Base-by-base conservation (phyloP, 2,888 invertebrate species). In the Monochamus alternatus region DNA sequence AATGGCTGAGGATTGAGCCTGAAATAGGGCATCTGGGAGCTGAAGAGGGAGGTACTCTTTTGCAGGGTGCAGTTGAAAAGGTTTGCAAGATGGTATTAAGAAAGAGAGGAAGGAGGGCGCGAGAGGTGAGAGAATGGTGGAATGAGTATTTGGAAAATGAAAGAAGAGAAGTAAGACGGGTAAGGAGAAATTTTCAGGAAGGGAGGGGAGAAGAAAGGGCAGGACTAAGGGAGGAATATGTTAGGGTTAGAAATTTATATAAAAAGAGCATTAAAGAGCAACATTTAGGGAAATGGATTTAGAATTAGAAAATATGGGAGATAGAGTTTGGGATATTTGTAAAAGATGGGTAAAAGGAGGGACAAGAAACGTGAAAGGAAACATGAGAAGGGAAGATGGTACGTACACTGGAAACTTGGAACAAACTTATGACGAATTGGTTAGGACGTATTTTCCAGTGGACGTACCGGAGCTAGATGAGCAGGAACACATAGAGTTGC, bases 381-480 rank as follows among this genome's bases (percentile, higher is more conserved):
- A 44, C 7, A 32, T 77, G 55, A 52, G n/a, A 14, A 77, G 38
- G 14, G 52, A 14, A 9, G 74, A 75, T 5, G 78, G 81, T 14
- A 68, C 7, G 0, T 77, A 66, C 43, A 76, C 77, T 3, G 62
- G 52, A 10, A 63, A 55, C 44, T n/a, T 67, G 32, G 55, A 73
- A 0, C 76, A 80, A 9, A 78, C 71, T 2, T 31, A 60, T 9
- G 60, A 31, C 0, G 60, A 60, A 32, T 31, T 60, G 9, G 31
- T 60, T 3, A 4, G 47, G 47, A 12, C 5, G 2, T 47, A 47
- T 47, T 47, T 47, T 47, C 47, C 12, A 3, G 3, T 12, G 10
- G 47, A 47, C 9, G 10, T 3, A 3, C 8, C 7, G 47, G 10
- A 3, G 9, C 9, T 3, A 10, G 47, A 47, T 44, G 44, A 44